Percentiles rank a stretch among this genome's conserved stretches.
Evolutionary conservation across 2,797 vertebrate species (phyloP).

Genomic region (Mus spretus): DNA sequence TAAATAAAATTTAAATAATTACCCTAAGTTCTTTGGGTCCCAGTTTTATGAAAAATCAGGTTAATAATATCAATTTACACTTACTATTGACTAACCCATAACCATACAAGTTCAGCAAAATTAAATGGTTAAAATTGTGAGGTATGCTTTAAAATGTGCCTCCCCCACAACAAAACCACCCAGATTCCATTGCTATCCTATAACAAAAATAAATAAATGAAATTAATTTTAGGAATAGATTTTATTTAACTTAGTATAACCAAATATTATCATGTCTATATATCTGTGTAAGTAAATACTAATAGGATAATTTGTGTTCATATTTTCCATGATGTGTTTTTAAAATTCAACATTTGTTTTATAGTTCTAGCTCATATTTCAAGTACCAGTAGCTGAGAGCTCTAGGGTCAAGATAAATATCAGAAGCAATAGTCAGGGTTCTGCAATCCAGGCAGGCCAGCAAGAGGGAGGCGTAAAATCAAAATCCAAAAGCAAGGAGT

Average conservation of each 20-base stretch:
- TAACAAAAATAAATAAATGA: background rate
- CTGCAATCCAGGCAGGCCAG: background rate
- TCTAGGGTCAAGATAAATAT: background rate
- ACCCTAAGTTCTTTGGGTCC: background rate
- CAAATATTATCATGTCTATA: background rate
- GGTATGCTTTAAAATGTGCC: background rate
- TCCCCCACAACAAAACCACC: background rate
- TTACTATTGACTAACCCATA: background rate
- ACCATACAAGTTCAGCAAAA: background rate
- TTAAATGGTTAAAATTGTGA: background rate
- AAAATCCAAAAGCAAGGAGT: background rate
- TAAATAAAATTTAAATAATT: background rate
- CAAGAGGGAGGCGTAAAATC: background rate
- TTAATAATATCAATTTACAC: background rate
- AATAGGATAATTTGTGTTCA: background rate
- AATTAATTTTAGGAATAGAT: conserved; percentile 8
- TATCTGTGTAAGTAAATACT: background rate
- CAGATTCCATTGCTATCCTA: background rate
- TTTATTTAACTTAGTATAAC: background rate
- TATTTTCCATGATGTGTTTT: background rate
- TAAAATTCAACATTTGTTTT: background rate
- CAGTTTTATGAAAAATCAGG: background rate
- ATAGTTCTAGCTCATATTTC: background rate
- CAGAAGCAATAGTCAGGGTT: background rate
- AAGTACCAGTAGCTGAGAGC: background rate